A percentile compares a stretch with the other conserved stretches of the same genome.
Evolutionary conservation across 2,113 vertebrate genomes (phyloP).

Genomic region (Sisor rabdophorus): DNA sequence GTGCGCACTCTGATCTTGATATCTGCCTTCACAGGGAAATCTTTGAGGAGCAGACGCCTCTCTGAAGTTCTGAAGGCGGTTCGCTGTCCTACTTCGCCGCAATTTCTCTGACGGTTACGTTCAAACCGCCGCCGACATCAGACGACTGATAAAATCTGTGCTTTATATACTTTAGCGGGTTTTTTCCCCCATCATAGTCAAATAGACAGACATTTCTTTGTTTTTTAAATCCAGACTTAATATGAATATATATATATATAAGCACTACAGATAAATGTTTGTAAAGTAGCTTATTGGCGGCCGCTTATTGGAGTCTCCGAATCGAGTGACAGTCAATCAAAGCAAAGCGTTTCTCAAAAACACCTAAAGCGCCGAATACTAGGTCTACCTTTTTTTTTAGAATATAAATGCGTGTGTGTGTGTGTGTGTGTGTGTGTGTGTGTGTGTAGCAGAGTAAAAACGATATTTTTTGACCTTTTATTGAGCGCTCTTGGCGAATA

Average conservation of each 20-base stretch:
- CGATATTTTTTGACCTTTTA: neutral
- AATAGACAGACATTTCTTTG: neutral
- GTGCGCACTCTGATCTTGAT: slow-evolving; percentile 31
- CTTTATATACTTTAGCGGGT: slow-evolving; percentile 15
- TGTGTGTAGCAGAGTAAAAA: neutral
- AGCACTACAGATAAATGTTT: neutral
- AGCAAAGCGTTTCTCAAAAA: neutral
- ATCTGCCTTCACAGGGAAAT: slow-evolving; percentile 25
- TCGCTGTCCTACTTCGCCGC: slow-evolving; percentile 38
- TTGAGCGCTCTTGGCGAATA: neutral
- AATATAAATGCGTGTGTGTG: no score
- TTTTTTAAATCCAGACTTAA: neutral
- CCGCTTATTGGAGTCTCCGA: neutral
- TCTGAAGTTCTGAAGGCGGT: slow-evolving; percentile 26
- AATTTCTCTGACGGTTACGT: slow-evolving; percentile 13
- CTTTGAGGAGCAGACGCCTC: slow-evolving; percentile 27
- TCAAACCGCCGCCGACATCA: slow-evolving; percentile 31
- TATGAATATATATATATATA: neutral
- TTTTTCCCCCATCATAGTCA: neutral
- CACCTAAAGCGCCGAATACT: neutral
- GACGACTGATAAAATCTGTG: neutral
- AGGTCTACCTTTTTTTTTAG: neutral
- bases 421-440: no score
- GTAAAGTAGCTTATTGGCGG: neutral
- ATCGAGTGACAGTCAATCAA: neutral